These are phyloP conservation scores for Hipparchia semele DNA, from an alignment of 2,888 invertebrate genomes.

Conservation along the genomic window DNA sequence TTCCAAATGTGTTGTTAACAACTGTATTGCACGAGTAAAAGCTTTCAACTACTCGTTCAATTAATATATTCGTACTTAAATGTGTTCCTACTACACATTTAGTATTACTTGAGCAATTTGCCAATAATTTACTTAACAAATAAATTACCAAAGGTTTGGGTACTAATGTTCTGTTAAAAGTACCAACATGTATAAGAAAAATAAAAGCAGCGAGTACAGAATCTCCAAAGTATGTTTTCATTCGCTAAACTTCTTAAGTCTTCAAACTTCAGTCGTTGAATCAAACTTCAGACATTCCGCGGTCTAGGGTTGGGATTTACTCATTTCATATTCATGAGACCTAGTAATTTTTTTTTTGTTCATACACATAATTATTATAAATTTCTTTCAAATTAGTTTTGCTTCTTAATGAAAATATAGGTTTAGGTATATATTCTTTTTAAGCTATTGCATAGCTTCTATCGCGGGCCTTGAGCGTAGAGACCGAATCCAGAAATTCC, in stretches of 20 bases:
- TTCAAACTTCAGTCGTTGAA: constrained; percentile 51
- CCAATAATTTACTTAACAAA: too few relatives aligned
- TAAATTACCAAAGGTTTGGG: too few relatives aligned
- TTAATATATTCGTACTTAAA: too few relatives aligned
- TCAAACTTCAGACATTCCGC: constrained; percentile 51
- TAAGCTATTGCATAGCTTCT: too few relatives aligned
- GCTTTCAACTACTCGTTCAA: too few relatives aligned
- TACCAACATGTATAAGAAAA: not conserved
- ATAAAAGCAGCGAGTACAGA: constrained; percentile 3
- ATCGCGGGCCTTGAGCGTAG: too few relatives aligned
- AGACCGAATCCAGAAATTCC: too few relatives aligned
- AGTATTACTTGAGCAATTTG: too few relatives aligned
- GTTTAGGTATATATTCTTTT: too few relatives aligned
- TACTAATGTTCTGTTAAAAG: not conserved
- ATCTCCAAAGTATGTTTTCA: constrained; percentile 32
- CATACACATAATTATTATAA: constrained; percentile 19
- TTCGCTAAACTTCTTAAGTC: constrained; percentile 11
- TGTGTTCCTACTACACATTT: too few relatives aligned
- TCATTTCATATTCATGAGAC: constrained; percentile 41
- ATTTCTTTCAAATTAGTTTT: constrained; percentile 17
- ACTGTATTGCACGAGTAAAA: too few relatives aligned
- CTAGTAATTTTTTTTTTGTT: constrained; percentile 23
- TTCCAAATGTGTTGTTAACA: too few relatives aligned
- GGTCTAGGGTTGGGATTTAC: constrained; percentile 48
- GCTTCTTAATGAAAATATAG: not conserved